These are phyloP conservation scores for Gymnorhina tibicen DNA, from an alignment of 2,113 vertebrate species.

Conservation along the genomic window DNA sequence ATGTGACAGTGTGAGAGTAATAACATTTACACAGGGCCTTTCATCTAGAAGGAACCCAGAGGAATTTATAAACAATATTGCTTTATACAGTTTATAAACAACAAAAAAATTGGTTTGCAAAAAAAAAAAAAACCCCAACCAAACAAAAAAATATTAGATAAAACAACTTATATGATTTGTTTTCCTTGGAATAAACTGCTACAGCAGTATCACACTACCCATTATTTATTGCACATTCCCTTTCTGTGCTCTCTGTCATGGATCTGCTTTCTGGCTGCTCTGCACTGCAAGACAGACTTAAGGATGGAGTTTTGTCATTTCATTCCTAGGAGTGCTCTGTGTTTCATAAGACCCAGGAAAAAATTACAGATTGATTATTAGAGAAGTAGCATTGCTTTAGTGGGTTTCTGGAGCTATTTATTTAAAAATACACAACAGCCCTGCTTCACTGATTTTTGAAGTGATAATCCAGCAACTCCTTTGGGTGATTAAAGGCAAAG, in stretches of 20 bases:
- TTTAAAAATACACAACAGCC: background rate
- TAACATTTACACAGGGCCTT: constrained; percentile 50
- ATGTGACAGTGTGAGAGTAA: constrained; percentile 30
- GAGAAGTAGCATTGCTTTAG: background rate
- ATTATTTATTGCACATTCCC: background rate
- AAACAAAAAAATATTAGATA: constrained; percentile 24
- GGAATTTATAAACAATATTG: constrained; percentile 59
- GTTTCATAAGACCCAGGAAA: background rate
- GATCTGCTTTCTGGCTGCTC: background rate
- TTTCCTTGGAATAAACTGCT: constrained; percentile 59
- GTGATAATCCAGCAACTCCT: background rate
- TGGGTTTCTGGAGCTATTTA: background rate
- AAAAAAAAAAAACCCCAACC: background rate
- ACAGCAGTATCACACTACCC: background rate
- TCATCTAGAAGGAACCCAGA: constrained; percentile 52
- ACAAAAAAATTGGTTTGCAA: constrained; percentile 22
- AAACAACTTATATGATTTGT: constrained; percentile 45
- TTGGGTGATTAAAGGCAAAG: background rate
- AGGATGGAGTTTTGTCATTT: background rate
- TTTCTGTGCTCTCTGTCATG: background rate
- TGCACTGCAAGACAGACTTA: background rate
- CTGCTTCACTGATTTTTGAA: background rate
- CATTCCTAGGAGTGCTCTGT: background rate
- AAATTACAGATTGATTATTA: background rate
- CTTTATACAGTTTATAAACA: constrained; percentile 63